Base-by-base conservation (phyloP, 1,140 invertebrate genomes). In the Heliconius hewitsoni region DNA sequence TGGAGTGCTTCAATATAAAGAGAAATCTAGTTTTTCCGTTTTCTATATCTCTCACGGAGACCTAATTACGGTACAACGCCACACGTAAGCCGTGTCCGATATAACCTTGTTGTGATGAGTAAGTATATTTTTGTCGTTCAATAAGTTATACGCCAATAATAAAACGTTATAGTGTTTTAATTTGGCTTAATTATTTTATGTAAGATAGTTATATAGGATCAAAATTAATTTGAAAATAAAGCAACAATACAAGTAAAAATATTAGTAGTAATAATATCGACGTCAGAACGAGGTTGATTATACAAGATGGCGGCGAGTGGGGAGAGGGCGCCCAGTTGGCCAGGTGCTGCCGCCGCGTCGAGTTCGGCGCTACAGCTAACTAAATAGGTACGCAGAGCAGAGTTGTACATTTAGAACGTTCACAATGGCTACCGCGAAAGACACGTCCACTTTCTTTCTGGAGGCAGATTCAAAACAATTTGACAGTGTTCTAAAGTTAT, bases 381-480 rank as follows among this genome's bases (percentile, higher is more conserved):
- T 94, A 94, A 92, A 93, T 92, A 93, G 87, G 87, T 86, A 89
- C 86, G 87, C 91, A 90, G 92, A 94, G 85, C 91, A 89, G 90
- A 94, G 92, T 93, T 93, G 91, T 93, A 94, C 91, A 94, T 94
- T 94, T 94, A 94, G 93, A 95, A 95, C 95, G 95, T 95, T 95
- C 95, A 96, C 95, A 96, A 97, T 98, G 97, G 97, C 97, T 96
- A 97, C 97, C 95, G 96, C 96, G 93, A 97, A 96, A 96, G 97
- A 97, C 95, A 98, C 97, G 92, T 97, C 97, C 93, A 97, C 97
- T 96, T 98, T 98, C 96, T 98, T 98, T 95, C 96, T 97, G 92
- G 96, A 97, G 95, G 98, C 97, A 88, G 97, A 97, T 92, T 96
- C 97, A 86, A 96, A 95, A 94, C 97, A 98, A 94, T 98, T 98